These are phyloP conservation scores for Sinocyclocheilus rhinocerous DNA, from an alignment of 2,113 vertebrate species.

Conservation along the genomic window DNA sequence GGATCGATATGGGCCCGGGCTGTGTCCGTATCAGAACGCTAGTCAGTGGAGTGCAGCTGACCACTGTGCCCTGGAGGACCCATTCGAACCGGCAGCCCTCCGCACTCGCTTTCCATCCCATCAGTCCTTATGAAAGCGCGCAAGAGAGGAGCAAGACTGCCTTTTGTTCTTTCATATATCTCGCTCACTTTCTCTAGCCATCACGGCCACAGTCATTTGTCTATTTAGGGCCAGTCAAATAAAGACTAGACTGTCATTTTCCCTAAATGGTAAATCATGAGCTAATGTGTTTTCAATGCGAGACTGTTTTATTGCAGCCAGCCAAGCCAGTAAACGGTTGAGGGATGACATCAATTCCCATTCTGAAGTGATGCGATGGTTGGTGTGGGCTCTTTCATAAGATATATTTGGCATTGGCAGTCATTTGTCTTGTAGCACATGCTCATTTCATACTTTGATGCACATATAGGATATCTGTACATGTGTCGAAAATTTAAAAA, in stretches of 20 bases:
- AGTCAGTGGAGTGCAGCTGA: slow-evolving; percentile 54
- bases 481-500: slow-evolving; percentile 9
- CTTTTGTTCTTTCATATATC: slow-evolving; percentile 21
- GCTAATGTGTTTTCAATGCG: slow-evolving; percentile 48
- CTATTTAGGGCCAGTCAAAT: slow-evolving; percentile 64
- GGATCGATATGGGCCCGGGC: slow-evolving; percentile 37
- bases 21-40: slow-evolving; percentile 38
- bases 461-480: slow-evolving; percentile 17
- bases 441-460: slow-evolving; percentile 30
- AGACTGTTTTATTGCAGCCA: slow-evolving; percentile 37
- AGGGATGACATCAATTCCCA: slow-evolving; percentile 40
- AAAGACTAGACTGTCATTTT: slow-evolving; percentile 65
- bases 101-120: slow-evolving; percentile 15
- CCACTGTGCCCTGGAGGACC: slow-evolving; percentile 43
- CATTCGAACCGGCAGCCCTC: slow-evolving; percentile 23
- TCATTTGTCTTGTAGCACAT: slow-evolving; percentile 28
- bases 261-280: slow-evolving; percentile 63
- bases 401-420: slow-evolving; percentile 25
- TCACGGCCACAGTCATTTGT: slow-evolving; percentile 60
- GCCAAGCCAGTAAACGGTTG: slow-evolving; percentile 27
- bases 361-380: slow-evolving; percentile 27
- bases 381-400: slow-evolving; percentile 1
- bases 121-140: slow-evolving; percentile 20
- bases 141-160: slow-evolving; percentile 3
- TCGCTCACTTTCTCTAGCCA: not conserved